Base-by-base conservation (phyloP, 2,113 vertebrate genomes). In the Ailurus styani region DNA sequence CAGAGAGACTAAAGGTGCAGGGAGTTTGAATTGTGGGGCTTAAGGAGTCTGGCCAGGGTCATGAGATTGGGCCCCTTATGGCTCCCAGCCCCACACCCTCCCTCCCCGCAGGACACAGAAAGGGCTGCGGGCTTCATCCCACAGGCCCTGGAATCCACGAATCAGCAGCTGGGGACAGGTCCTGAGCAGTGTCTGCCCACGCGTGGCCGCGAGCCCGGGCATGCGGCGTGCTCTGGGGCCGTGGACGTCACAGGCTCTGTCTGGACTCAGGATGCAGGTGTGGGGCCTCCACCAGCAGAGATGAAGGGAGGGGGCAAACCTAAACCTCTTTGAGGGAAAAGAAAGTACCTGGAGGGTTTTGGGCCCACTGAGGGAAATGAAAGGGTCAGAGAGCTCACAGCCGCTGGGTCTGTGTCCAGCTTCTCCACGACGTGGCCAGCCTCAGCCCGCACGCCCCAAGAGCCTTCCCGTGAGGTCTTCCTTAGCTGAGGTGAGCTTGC, bases 231-330 rank as follows among this genome's bases (percentile, higher is more conserved):
- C 75, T 54, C 92, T 45, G 11, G 27, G 54, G 54, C 42, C 64
- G 20, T 13, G 15, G 11, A 5, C 4, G 7, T 17, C 25, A 5
- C 20, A 13, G 40, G 1, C 18, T 52, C 64, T 11, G 4, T 4
- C 31, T 88, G 45, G 25, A 13, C 45, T 42, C 13, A 6, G 6
- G 2, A 9, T 27, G 52, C 0, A 17, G 1, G 0, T 27, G 10
- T 15, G 9, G 6, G 73, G 4, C 6, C 21, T 29, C 5, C 25
- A 18, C 27, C 27, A 25, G 23, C 21, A 27, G 11, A 52, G 90
- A 13, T 13, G 2, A 23, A 31, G 40, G 47, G 47, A 83, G 15
- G 57, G 40, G 20, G 45, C 45, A 14, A 14, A 25, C 10, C 3
- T 31, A 3, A 6, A 8, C 73, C 52, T 45, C 37, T 50, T 40